These are phyloP conservation scores for Grantiella picta DNA, from an alignment of 2,113 vertebrate genomes.

Conservation along the genomic window DNA sequence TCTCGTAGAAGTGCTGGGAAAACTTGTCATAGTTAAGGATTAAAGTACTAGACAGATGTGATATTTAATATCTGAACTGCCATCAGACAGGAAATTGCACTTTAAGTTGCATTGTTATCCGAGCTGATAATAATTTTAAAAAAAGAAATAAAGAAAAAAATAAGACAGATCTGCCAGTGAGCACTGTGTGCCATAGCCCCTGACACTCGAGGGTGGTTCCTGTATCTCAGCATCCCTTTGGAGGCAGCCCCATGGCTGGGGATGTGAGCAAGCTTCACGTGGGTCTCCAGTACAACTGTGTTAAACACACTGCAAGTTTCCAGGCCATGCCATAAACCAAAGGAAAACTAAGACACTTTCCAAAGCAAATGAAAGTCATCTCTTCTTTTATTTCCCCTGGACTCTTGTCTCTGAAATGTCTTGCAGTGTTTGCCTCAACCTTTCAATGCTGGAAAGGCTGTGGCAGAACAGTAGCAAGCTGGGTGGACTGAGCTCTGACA, in stretches of 20 bases:
- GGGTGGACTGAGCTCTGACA: not conserved
- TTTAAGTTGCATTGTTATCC: not conserved
- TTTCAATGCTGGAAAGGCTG: not conserved
- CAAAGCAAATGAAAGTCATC: not conserved
- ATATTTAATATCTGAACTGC: not conserved
- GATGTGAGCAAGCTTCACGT: rapidly evolving
- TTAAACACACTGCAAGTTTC: not conserved
- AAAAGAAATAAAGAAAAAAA: not conserved
- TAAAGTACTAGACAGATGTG: constrained; percentile 1
- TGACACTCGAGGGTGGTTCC: not conserved
- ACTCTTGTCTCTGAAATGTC: not conserved
- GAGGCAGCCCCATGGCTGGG: rapidly evolving
- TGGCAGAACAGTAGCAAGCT: not conserved
- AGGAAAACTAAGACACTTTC: not conserved
- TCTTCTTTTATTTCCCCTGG: not conserved
- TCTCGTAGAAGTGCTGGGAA: not conserved
- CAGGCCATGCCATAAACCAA: not conserved
- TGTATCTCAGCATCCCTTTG: not conserved
- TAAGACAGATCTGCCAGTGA: not conserved
- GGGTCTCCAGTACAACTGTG: not conserved
- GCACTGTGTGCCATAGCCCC: not conserved
- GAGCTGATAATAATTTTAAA: not conserved
- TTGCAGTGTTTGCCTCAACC: not conserved
- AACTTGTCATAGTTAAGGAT: not conserved
- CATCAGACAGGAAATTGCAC: not conserved